phyloP scores from a whole-genome alignment of 2,797 vertebrate genomes.

The Enteromius viviparus region DNA sequence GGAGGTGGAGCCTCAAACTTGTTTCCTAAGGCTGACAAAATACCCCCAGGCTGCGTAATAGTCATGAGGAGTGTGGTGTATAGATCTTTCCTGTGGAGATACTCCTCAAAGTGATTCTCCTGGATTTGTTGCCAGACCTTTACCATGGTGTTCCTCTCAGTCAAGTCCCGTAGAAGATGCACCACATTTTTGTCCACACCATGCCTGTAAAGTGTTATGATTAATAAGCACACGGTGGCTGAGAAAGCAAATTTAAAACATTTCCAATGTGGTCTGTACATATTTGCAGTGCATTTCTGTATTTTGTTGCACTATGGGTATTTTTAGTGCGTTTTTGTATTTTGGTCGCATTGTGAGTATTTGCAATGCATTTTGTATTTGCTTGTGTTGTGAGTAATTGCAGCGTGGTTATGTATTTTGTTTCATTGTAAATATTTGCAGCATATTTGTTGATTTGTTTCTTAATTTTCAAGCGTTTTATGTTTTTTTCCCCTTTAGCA shows the following conservation, averaged over 20 bases:
- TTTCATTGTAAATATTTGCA: too few species aligned
- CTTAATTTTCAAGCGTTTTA: too few species aligned
- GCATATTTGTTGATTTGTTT: too few species aligned
- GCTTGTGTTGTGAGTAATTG: too few species aligned
- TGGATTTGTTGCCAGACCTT: slow-evolving; percentile 52
- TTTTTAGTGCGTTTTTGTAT: neutral
- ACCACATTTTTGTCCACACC: slow-evolving; percentile 45
- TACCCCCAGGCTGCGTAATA: slow-evolving; percentile 19
- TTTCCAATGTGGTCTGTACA: too few species aligned
- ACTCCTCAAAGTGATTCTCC: slow-evolving; percentile 44
- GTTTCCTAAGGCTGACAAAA: slow-evolving; percentile 26
- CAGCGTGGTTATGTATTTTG: too few species aligned
- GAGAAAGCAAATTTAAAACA: too few species aligned
- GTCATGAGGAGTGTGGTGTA: slow-evolving; percentile 52
- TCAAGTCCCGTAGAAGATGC: slow-evolving; percentile 27
- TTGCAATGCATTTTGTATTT: too few species aligned
- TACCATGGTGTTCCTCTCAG: slow-evolving; percentile 43
- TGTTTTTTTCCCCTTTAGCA: too few species aligned
- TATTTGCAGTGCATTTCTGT: neutral
- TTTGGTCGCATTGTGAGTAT: too few species aligned
- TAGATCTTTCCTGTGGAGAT: slow-evolving; percentile 37
- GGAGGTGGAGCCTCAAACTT: slow-evolving; percentile 47
- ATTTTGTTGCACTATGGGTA: neutral
- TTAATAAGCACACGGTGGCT: neutral
- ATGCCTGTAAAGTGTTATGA: slow-evolving; percentile 26